A percentile compares a stretch with the other conserved stretches of the same genome.
Conservation (phyloP, 1,140 invertebrate genomes). For the Macrobrachium nipponense region DNA sequence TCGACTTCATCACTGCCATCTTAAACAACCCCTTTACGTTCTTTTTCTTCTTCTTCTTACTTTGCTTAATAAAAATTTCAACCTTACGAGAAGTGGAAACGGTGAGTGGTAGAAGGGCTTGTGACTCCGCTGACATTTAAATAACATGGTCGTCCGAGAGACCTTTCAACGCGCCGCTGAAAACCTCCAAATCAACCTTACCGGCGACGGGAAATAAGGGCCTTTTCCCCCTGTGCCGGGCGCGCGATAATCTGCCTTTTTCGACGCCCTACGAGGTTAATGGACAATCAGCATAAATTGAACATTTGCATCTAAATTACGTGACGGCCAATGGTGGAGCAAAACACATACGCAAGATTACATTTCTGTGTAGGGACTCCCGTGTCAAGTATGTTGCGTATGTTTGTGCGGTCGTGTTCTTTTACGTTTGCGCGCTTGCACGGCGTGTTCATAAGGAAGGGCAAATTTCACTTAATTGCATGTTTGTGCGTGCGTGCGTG, state of each 20-base stretch:
- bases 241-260: slow-evolving; percentile 9
- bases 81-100: slow-evolving; percentile 3
- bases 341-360: slow-evolving; percentile 3
- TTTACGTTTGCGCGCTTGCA: too few relatives aligned
- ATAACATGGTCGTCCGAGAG: slow-evolving; percentile 2
- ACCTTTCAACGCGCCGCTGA: background rate
- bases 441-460: too few relatives aligned
- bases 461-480: too few relatives aligned
- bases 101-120: background rate
- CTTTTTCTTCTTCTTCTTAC: background rate
- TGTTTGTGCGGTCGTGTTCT: too few relatives aligned
- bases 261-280: slow-evolving; percentile 3
- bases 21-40: too few relatives aligned
- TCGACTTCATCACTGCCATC: too few relatives aligned
- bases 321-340: slow-evolving; percentile 10
- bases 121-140: slow-evolving; percentile 16
- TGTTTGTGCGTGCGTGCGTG: too few relatives aligned
- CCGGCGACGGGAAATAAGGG: background rate
- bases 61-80: background rate
- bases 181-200: background rate
- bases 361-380: too few relatives aligned
- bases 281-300: slow-evolving; percentile 25
- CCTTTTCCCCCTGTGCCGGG: background rate
- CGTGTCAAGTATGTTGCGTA: too few relatives aligned
- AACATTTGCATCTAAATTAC: slow-evolving; percentile 23